phyloP scores from a whole-genome alignment of 2,888 invertebrate genomes.

The Eubasilissa splendida region DNA sequence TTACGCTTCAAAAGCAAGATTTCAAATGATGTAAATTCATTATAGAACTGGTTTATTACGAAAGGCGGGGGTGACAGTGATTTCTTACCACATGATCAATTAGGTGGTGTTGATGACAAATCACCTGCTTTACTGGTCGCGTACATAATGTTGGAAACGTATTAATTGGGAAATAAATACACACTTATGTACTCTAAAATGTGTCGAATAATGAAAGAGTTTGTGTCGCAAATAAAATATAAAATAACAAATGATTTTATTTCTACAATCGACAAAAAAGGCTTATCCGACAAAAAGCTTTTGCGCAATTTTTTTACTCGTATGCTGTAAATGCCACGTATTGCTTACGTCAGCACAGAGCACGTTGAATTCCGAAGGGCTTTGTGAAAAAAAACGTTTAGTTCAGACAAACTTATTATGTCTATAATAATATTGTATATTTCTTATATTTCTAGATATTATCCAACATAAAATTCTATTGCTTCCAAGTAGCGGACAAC shows the following conservation, averaged over 20 bases:
- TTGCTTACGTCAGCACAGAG: conserved; percentile 37
- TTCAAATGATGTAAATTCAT: neutral
- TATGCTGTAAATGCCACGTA: conserved; percentile 35
- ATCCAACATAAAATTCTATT: too few relatives aligned
- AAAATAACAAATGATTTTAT: conserved; percentile 8
- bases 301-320: conserved; percentile 18
- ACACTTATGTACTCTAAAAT: neutral
- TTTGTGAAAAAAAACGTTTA: neutral
- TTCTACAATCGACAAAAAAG: conserved; percentile 8
- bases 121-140: neutral
- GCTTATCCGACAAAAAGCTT: conserved; percentile 20
- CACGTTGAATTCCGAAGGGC: conserved; percentile 11
- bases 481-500: too few relatives aligned
- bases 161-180: neutral
- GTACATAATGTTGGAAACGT: neutral
- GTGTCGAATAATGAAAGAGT: neutral
- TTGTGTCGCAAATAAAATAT: conserved; percentile 17
- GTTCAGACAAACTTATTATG: conserved; percentile 15
- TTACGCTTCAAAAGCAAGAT: neutral
- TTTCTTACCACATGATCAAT: neutral
- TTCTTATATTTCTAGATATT: too few relatives aligned
- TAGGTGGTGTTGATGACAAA: neutral
- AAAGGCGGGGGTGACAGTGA: neutral
- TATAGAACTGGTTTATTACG: neutral
- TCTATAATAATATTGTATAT: neutral